Base-by-base conservation (phyloP, 53 echinoderm and acorn worm genomes). In the Apostichopus leukothele region DNA sequence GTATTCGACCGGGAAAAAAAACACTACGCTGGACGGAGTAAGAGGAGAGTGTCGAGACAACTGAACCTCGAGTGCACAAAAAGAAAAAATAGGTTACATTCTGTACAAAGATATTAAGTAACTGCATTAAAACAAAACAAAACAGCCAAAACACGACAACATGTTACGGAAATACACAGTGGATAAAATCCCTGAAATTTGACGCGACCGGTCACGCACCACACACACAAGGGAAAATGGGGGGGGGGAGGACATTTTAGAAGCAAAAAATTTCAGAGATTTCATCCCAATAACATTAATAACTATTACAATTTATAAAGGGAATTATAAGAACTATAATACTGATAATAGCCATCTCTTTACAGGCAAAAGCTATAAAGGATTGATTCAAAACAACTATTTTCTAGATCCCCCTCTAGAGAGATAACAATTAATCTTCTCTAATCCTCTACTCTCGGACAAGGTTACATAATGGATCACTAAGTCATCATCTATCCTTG, bases 141-240 rank as follows among this genome's bases (percentile, higher is more conserved):
- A 13, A 68, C 68, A 68, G 14, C 16, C 68, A n/a, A 68, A 68
- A 14, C 5, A 68, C 5, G 4, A 68, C 12, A 68, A n/a, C 5
- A 68, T 16, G 14, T n/a, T 14, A 68, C 68, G 5, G 68, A 5
- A 68, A 14, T 14, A n/a, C 11, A 68, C 68, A 68, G 16, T 68
- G 68, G 68, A 68, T 68, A 68, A 68, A 68, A 68, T 71, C 71
- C 71, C 71, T 71, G 71, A 71, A 71, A 71, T 71, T 71, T 19
- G 71, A 11, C 39, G 39, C 39, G 39, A 39, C 39, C 39, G 3
- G 3, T 39, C 39, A 39, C 39, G 39, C 39, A 39, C 39, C 9
- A 10, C 57, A 9, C 71, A 71, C n/a, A 71, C 68, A 5, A 1
- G 13, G 6, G 18, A 14, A 71, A 71, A 71, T 0, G 18, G 18